Evolutionary conservation across 2,797 vertebrate species (phyloP).

Genomic region (Glossophaga mutica): DNA sequence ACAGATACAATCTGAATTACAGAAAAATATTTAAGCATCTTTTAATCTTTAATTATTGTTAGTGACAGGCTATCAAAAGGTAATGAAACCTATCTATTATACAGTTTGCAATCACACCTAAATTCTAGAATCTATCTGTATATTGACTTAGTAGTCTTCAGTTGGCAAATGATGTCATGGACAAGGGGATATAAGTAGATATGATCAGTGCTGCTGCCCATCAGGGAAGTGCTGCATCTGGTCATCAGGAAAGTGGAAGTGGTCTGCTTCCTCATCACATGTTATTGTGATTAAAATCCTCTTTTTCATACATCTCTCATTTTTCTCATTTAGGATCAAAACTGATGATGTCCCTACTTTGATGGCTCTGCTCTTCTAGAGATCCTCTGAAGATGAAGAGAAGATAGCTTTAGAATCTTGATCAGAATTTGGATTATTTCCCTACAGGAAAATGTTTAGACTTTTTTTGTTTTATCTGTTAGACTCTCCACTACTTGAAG

Average conservation of each 20-base stretch:
- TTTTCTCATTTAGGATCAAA: slow-evolving; percentile 17
- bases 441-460: background rate
- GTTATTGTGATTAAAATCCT: background rate
- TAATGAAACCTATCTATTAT: background rate
- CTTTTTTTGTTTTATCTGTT: background rate
- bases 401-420: background rate
- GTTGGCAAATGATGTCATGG: background rate
- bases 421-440: background rate
- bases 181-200: background rate
- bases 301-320: background rate
- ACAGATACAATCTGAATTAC: background rate
- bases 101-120: background rate
- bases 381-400: background rate
- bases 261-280: background rate
- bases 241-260: background rate
- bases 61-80: background rate
- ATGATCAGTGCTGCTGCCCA: background rate
- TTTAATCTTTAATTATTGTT: background rate
- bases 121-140: background rate
- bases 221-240: background rate
- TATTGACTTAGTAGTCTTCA: background rate
- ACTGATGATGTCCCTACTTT: background rate
- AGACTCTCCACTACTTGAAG: background rate
- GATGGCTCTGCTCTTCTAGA: background rate
- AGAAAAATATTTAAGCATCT: background rate